Conservation (phyloP, 1,140 invertebrate species). For the Caenorhabditis elegans region DNA sequence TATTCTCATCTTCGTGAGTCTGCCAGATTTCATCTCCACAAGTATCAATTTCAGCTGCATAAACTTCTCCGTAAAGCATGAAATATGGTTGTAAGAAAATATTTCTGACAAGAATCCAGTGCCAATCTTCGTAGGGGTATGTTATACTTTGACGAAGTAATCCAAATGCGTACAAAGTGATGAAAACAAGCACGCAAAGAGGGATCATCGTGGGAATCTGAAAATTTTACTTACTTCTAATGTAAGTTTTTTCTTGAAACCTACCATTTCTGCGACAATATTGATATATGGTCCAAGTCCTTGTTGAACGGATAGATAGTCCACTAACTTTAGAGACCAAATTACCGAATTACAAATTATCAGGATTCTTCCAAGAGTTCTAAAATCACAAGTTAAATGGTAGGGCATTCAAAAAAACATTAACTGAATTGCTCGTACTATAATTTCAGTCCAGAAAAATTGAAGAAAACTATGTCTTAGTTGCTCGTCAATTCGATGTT, state of each 20-base stretch:
- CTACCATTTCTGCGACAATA: constrained; percentile 37
- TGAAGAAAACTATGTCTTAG: no score
- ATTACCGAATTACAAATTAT: constrained; percentile 36
- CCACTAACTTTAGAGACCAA: constrained; percentile 38
- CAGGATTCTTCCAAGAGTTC: constrained; percentile 37
- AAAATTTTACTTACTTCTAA: not conserved
- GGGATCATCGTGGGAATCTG: constrained; percentile 44
- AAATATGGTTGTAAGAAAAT: constrained; percentile 94
- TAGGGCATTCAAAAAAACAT: no score
- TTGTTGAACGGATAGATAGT: constrained; percentile 39
- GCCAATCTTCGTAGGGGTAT: constrained; percentile 42
- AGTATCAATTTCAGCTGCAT: constrained; percentile 73
- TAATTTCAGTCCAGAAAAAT: no score
- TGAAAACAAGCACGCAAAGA: constrained; percentile 36
- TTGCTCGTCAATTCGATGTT: no score
- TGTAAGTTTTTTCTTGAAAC: no score
- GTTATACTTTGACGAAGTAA: constrained; percentile 42
- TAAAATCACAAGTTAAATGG: no score
- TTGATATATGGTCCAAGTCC: constrained; percentile 36
- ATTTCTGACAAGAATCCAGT: constrained; percentile 71
- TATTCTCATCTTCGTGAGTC: constrained; percentile 73
- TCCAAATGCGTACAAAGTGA: constrained; percentile 29
- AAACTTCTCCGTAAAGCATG: constrained; percentile 98
- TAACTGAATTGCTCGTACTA: no score
- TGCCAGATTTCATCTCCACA: constrained; percentile 74